Evolutionary conservation across 2,797 vertebrate genomes (phyloP).

Genomic region (Betta splendens): DNA sequence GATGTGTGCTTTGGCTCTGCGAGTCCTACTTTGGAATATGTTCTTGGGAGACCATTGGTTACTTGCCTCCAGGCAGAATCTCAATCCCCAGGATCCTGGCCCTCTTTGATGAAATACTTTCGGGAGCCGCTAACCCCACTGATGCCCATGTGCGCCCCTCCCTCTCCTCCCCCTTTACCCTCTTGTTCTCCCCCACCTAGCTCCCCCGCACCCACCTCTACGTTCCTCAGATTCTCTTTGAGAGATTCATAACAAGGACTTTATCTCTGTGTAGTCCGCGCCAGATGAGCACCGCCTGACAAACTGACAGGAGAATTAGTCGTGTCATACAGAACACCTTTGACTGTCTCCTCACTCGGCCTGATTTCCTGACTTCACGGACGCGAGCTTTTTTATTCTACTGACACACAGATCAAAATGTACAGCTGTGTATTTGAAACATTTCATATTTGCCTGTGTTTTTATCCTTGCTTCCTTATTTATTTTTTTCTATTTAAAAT

Average conservation of each 20-base stretch:
- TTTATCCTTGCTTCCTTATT: not conserved
- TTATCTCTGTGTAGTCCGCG: constrained; percentile 77
- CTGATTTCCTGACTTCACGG: constrained; percentile 52
- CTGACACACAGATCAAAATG: constrained; percentile 22
- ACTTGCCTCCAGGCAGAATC: constrained; percentile 85
- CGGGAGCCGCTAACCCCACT: constrained; percentile 82
- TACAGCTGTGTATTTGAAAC: constrained; percentile 3
- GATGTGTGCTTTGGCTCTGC: constrained; percentile 87
- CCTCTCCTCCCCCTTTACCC: constrained; percentile 57
- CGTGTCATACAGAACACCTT: constrained; percentile 70
- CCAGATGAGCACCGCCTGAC: constrained; percentile 79
- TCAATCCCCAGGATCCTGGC: constrained; percentile 84
- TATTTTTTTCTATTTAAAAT: constrained; percentile 1
- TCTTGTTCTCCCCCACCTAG: constrained; percentile 57
- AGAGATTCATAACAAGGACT: constrained; percentile 81
- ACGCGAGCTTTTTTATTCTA: constrained; percentile 30
- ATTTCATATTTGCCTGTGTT: constrained; percentile 4
- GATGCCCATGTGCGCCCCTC: constrained; percentile 71
- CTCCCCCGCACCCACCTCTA: constrained; percentile 36
- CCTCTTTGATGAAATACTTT: constrained; percentile 88
- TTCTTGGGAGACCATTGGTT: constrained; percentile 86
- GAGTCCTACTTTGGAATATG: constrained; percentile 85
- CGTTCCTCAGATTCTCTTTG: constrained; percentile 75
- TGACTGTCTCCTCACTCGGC: constrained; percentile 54
- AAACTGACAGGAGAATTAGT: constrained; percentile 79